phyloP scores from a whole-genome alignment of 2,797 vertebrate species.

The Chiroxiphia lanceolata region DNA sequence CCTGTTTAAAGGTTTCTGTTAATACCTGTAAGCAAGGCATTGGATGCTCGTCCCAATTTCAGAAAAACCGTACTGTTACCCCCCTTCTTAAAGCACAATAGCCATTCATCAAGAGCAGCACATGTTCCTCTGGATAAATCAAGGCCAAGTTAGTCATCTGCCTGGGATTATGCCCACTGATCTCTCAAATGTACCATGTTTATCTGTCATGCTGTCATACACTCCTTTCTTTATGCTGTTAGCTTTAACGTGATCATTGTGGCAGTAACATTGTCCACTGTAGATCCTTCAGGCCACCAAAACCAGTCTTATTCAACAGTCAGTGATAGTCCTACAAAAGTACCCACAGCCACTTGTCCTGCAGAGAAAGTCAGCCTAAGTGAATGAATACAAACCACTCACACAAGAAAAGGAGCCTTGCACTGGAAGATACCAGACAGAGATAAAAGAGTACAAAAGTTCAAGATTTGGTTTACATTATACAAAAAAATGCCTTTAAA shows the following conservation, averaged over 20 bases:
- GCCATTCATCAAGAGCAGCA: neutral
- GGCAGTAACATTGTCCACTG: neutral
- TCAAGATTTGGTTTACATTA: neutral
- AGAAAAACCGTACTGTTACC: neutral
- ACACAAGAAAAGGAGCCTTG: neutral
- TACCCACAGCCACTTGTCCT: neutral
- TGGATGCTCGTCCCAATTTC: neutral
- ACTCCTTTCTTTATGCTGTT: neutral
- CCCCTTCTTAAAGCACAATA: neutral
- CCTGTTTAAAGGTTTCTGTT: neutral
- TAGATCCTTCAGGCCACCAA: neutral
- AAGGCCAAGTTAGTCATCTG: neutral
- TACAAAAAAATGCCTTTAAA: neutral
- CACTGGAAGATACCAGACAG: neutral
- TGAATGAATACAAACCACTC: neutral
- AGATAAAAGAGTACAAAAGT: neutral
- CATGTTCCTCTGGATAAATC: neutral
- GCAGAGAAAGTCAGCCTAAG: neutral
- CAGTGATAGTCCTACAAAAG: neutral
- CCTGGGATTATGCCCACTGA: neutral
- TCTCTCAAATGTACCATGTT: neutral
- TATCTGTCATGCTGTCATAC: neutral
- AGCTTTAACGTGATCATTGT: neutral
- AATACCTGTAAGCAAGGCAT: neutral
- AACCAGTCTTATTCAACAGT: neutral